A percentile compares a stretch with the other conserved stretches of the same genome.
Conservation (phyloP, 2,113 vertebrate genomes). For the Bubo blakistoni region DNA sequence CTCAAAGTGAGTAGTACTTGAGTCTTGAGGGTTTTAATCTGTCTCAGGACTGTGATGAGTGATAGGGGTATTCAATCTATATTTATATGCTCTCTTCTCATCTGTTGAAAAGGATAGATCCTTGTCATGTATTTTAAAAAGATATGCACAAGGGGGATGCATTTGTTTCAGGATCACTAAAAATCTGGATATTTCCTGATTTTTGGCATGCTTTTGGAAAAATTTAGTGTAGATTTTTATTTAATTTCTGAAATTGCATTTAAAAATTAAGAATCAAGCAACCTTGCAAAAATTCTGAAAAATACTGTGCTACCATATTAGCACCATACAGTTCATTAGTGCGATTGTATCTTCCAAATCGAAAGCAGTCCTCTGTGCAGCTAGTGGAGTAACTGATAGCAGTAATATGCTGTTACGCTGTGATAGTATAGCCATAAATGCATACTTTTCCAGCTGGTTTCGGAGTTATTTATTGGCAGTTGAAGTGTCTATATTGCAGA, state of each 20-base stretch:
- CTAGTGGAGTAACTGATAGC: background rate
- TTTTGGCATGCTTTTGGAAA: background rate
- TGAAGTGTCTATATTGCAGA: background rate
- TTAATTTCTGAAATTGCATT: background rate
- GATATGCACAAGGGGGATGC: background rate
- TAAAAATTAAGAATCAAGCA: background rate
- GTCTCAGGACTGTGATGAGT: background rate
- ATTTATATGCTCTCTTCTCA: background rate
- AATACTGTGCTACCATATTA: background rate
- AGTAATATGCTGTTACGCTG: background rate
- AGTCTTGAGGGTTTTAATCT: background rate
- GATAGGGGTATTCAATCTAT: background rate
- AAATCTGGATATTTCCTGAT: background rate
- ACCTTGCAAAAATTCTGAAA: background rate
- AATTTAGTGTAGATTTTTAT: background rate
- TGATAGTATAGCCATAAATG: background rate
- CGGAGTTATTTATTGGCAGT: background rate
- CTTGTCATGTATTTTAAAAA: background rate
- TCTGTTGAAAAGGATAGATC: background rate
- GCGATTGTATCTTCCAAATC: background rate
- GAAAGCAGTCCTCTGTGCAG: background rate
- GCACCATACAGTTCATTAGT: background rate
- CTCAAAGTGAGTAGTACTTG: background rate
- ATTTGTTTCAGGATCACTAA: background rate
- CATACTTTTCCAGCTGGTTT: background rate